Conservation (phyloP, 1,140 invertebrate genomes). For the Diorhabda sublineata region DNA sequence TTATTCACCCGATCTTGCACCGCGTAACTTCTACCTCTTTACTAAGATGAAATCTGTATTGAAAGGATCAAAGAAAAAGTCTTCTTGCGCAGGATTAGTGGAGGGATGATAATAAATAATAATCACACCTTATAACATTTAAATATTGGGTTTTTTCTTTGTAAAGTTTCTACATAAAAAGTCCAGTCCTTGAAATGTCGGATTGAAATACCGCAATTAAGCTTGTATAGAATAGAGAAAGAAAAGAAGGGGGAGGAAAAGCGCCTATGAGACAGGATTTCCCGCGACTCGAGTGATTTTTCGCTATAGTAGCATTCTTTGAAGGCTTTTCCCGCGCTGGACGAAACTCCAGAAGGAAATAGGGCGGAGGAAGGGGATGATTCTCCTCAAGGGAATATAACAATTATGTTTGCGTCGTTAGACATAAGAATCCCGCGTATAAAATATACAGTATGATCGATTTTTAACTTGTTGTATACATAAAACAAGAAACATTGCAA, state of each 20-base stretch:
- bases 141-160: too few relatives aligned
- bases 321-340: background rate
- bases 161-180: too few relatives aligned
- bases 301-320: slow-evolving; percentile 22
- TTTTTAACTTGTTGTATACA: too few relatives aligned
- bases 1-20: too few relatives aligned
- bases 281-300: slow-evolving; percentile 28
- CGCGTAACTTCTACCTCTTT: too few relatives aligned
- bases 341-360: slow-evolving; percentile 5
- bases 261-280: slow-evolving; percentile 20
- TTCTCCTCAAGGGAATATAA: slow-evolving; percentile 36
- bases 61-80: too few relatives aligned
- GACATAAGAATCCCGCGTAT: slow-evolving; percentile 38
- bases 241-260: slow-evolving; percentile 1
- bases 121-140: too few relatives aligned
- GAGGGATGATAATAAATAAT: too few relatives aligned
- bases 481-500: too few relatives aligned
- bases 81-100: too few relatives aligned
- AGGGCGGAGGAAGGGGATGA: slow-evolving; percentile 23
- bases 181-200: slow-evolving; percentile 6
- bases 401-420: slow-evolving; percentile 44
- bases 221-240: slow-evolving; percentile 26
- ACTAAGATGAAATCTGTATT: too few relatives aligned
- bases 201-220: slow-evolving; percentile 41
- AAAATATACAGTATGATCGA: too few relatives aligned